Evolutionary conservation across 2,888 invertebrate species (phyloP), one percentile per base, ranked within the genome.

Genomic region (Drosophila infuscata): DNA sequence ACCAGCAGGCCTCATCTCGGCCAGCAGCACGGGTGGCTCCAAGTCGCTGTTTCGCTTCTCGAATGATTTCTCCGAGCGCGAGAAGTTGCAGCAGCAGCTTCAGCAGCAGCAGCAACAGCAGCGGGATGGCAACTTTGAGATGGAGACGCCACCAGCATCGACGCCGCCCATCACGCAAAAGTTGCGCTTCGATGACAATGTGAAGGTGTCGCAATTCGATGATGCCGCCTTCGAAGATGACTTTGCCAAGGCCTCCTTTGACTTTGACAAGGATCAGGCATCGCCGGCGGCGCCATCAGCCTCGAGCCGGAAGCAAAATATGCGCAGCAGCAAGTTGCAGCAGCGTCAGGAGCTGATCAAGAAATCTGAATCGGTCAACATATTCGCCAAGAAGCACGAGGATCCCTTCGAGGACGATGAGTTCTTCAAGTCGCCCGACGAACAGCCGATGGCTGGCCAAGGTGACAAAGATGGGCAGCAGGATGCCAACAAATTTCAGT

Each of bases 391-490:
- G 59, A 97, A 97, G 90, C 95, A 95, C 53, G 98, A 98, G 92
- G 98, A 98, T 93, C 98, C 98, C 2, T 98, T 98, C 90, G 98
- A 97, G 82, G 97, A 97, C 62, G 97, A 97, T 84, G 97, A 97
- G 81, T 98, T 98, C 93, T 98, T 98, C 91, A 95, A 95, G 64
- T 91, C 91, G 30, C 91, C 85, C 32, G 81, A 83, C n/a, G 88
- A 82, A 41, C 64, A 54, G 71, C 62, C 60, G 11, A 29, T 64
- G 38, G 36, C 63, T 20, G 75, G 64, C 66, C 74, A 76, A 25
- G 74, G 59, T 29, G 73, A 25, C 46, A 46, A 59, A 0, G 57
- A 73, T 5, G 56, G 12, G 6, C 12, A 59, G 49, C 49, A 67
- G 38, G 79, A 74, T 56, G 76, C 71, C 66, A 70, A 79, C 35